Evolutionary conservation across 1,140 invertebrate species (phyloP).

Genomic region (Trichomalopsis sarcophagae): DNA sequence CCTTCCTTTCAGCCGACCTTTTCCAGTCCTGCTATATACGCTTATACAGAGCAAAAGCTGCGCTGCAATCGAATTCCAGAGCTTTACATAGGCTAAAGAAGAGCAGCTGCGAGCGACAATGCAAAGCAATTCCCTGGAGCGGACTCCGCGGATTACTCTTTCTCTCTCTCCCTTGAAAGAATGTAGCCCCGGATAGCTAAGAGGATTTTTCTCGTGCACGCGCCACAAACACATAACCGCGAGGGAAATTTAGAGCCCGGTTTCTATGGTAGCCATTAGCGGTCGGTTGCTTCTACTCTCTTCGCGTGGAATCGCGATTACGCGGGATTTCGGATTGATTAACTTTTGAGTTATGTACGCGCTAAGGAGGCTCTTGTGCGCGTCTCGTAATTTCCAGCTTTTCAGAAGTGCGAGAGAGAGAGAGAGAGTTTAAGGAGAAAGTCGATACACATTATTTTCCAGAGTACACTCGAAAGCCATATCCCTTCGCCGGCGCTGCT

Average conservation of each 20-base stretch:
- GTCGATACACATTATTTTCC: too few species aligned
- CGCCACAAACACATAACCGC: too few species aligned
- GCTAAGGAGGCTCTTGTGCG: too few species aligned
- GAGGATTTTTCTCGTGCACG: background rate
- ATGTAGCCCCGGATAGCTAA: background rate
- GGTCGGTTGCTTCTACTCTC: background rate
- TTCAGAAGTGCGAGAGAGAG: too few species aligned
- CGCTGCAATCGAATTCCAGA: background rate
- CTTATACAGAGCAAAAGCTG: background rate
- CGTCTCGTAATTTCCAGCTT: too few species aligned
- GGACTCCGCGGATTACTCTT: background rate
- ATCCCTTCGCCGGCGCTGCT: too few species aligned
- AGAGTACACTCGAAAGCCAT: background rate
- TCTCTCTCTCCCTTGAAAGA: background rate
- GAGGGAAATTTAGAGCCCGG: background rate
- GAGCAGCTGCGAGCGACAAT: background rate
- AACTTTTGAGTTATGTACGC: background rate
- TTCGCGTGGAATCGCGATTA: background rate
- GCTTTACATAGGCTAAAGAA: background rate
- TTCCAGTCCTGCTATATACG: background rate
- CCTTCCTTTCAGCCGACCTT: background rate
- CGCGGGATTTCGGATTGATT: background rate
- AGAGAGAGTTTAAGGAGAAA: too few species aligned
- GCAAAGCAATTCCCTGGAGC: background rate
- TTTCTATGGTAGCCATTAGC: slow-evolving; percentile 4